These are phyloP conservation scores for Micronisus gabar DNA, from an alignment of 2,113 vertebrate genomes.

Conservation along the genomic window DNA sequence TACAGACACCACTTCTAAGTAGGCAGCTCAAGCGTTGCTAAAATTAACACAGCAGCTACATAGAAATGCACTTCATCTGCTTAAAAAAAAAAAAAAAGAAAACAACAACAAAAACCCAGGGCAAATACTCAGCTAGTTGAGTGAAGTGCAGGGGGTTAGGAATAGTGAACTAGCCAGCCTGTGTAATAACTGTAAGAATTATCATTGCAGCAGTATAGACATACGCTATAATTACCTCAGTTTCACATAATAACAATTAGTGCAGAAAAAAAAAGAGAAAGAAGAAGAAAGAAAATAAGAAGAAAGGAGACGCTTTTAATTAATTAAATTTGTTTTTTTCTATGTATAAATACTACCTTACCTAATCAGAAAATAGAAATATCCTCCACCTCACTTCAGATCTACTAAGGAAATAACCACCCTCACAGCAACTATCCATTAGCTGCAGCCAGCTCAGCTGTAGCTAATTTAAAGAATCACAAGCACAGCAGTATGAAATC, in stretches of 20 bases:
- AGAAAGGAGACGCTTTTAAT: neutral
- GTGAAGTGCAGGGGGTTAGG: neutral
- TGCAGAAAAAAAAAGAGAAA: accelerated
- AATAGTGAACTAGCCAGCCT: neutral
- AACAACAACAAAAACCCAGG: neutral
- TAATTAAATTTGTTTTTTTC: neutral
- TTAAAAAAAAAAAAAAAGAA: neutral
- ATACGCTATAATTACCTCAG: neutral
- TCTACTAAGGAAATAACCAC: neutral
- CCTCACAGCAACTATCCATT: neutral
- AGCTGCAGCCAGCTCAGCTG: slow-evolving; percentile 37
- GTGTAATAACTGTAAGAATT: neutral
- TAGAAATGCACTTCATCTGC: neutral
- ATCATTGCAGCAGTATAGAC: neutral
- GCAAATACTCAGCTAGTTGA: neutral
- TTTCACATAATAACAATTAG: neutral
- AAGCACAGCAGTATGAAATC: slow-evolving; percentile 31
- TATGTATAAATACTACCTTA: neutral
- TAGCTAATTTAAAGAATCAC: slow-evolving; percentile 39
- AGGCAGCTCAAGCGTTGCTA: neutral
- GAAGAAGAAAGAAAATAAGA: neutral
- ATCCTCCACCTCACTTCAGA: neutral
- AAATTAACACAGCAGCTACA: neutral
- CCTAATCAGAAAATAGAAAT: neutral
- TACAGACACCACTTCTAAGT: neutral